Base-by-base conservation (phyloP, 1,140 invertebrate species). In the Bombyx mandarina region DNA sequence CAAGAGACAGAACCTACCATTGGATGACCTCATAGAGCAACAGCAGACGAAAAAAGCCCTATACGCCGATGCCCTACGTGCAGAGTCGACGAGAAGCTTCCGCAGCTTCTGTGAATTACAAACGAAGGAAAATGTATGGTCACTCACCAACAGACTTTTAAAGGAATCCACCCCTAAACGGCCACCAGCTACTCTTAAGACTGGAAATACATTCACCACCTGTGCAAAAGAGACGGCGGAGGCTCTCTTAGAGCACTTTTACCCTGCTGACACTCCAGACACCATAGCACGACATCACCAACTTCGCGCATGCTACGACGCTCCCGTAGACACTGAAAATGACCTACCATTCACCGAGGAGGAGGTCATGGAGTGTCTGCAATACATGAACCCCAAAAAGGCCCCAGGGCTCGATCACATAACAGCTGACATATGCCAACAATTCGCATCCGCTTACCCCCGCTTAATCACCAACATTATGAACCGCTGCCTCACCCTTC, bases 111-210 rank as follows among this genome's bases (percentile, higher is more conserved):
- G 66, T 18, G 52, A 56, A 3, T 12, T 8, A 8, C 66, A 69
- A 54, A 45, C 10, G 1, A 65, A 61, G 43, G 66, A 65, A 44
- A 42, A 65, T 26, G 66, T 68, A 1, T 68, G 60, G 60, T 62
- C 63, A 0, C 26, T 70, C 1, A 70, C 62, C 0, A 70, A 70
- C 42, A 47, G 65, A 8, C 54, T 67, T 1, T 53, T 67, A 4
- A 64, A 59, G 57, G 52, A 2, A 3, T 43, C 26, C 1, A 22
- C 49, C 7, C 49, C 44, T 3, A 6, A n/a, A n/a, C 22, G 45
- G 8, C 51, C 66, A 1, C 66, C 61, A 3, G 43, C 60, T 1
- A 68, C 66, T 6, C 43, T 64, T 1, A 60, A 51, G 5, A 10
- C 54, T 1, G 43, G 18, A n/a, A 43, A 61, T 10, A 50, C 35